A percentile compares a stretch with the other conserved stretches of the same genome.
These are phyloP conservation scores for Dicerorhinus sumatrensis DNA, from an alignment of 2,113 vertebrate species.

Conservation along the genomic window DNA sequence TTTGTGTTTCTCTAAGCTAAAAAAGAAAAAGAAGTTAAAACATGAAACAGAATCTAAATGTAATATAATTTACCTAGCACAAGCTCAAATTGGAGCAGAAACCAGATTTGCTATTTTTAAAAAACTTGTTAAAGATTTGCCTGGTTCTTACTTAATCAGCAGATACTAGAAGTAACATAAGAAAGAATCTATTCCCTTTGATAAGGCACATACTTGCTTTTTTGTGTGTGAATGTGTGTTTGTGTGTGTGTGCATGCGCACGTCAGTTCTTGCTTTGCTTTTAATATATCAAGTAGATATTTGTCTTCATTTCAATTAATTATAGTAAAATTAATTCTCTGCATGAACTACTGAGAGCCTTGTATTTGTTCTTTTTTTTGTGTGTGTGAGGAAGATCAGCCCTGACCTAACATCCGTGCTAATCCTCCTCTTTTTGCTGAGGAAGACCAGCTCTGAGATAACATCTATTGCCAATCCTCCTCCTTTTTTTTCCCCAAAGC, in stretches of 20 bases:
- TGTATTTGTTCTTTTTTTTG: neutral
- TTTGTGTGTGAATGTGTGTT: neutral
- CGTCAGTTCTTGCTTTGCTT: neutral
- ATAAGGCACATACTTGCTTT: fast-evolving
- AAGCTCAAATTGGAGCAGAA: slow-evolving; percentile 3
- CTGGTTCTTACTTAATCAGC: neutral
- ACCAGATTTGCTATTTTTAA: neutral
- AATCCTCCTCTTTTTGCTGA: no score
- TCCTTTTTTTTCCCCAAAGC: no score
- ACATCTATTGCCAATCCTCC: no score
- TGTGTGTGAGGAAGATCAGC: no score
- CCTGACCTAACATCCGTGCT: no score
- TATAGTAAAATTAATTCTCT: neutral
- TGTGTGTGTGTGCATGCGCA: neutral
- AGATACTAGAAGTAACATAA: neutral
- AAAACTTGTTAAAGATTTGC: neutral
- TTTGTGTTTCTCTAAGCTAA: slow-evolving; percentile 29
- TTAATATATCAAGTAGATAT: neutral
- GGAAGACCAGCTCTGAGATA: no score
- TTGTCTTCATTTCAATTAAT: neutral
- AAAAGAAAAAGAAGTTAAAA: slow-evolving; percentile 25
- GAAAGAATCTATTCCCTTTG: neutral
- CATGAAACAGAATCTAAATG: neutral
- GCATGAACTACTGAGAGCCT: neutral
- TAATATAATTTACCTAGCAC: neutral